Conservation (phyloP, 2,888 invertebrate genomes). For the Choristoneura rosaceana region DNA sequence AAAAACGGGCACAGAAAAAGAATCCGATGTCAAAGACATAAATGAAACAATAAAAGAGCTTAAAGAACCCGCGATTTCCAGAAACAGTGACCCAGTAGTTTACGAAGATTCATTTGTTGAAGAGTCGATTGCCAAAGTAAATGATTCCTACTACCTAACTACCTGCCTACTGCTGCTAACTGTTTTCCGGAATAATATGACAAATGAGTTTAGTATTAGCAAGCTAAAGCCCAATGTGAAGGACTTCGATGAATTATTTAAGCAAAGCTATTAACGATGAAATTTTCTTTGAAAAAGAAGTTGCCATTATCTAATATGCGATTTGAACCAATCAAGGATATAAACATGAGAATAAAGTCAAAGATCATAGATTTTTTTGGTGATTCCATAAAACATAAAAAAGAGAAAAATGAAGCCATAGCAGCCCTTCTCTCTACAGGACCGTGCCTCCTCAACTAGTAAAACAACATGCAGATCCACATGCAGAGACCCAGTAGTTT, state of each 20-base stretch:
- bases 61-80: background rate
- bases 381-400: slow-evolving; percentile 52
- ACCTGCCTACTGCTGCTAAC: too few relatives aligned
- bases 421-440: slow-evolving; percentile 59
- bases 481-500: background rate
- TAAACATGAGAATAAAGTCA: slow-evolving; percentile 53
- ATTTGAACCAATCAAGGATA: slow-evolving; percentile 38
- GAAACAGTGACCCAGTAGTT: background rate
- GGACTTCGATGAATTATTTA: slow-evolving; percentile 48
- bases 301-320: slow-evolving; percentile 41
- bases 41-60: background rate
- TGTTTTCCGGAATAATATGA: background rate
- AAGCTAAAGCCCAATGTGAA: slow-evolving; percentile 66
- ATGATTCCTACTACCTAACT: slow-evolving; percentile 41
- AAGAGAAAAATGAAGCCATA: slow-evolving; percentile 66
- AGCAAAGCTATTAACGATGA: background rate
- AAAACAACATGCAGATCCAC: slow-evolving; percentile 46
- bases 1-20: slow-evolving; percentile 4
- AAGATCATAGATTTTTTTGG: slow-evolving; percentile 56
- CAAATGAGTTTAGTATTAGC: slow-evolving; percentile 50
- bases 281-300: slow-evolving; percentile 11
- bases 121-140: slow-evolving; percentile 58
- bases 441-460: slow-evolving; percentile 43
- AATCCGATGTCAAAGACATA: background rate
- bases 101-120: slow-evolving; percentile 48